Base-by-base conservation (phyloP, 2,113 vertebrate species). In the Oreochromis aureus region DNA sequence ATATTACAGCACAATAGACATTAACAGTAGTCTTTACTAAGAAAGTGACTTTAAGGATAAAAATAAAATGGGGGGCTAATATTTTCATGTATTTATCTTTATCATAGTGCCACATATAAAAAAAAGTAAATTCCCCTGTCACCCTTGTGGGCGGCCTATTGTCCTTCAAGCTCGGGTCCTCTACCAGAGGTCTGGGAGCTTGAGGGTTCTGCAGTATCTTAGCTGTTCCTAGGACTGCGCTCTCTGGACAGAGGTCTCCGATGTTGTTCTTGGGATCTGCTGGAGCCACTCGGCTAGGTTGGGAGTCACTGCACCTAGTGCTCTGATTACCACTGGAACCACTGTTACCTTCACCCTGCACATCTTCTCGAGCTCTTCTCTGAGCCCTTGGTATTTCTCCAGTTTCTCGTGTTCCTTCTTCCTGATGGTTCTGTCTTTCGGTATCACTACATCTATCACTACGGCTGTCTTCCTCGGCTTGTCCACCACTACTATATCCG, bases 281-380 rank as follows among this genome's bases (percentile, higher is more conserved):
- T 61, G 27, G 58, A 61, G 15, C 3, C 27, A 61, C 15, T 61
- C 8, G 8, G 0, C 58, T 61, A 61, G 27, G 27, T 61, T 61
- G 58, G 27, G 58, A 2, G 58, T 61, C 58, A 32, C 58, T 0
- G 27, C 15, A 32, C 27, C 27, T 0, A 61, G 0, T 61, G 58
- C 27, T 18, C 15, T 2, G 27, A 18, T 61, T 58, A 58, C 56
- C 24, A 58, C 56, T 5, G 3, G 13, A 7, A 58, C 56, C 56
- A 58, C 56, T 16, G 4, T 58, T 51, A 51, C 16, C 48, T 51
- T 58, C 56, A 58, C 24, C 7, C 13, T 16, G 3, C 56, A 9
- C 56, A 59, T 59, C 13, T 30, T 30, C 7, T 58, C 24, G 2
- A 58, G 56, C 56, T 30, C 56, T 58, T 27, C 55, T 58, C 55